Conservation (phyloP, 2,888 invertebrate species). For the Platycnemis pennipes region DNA sequence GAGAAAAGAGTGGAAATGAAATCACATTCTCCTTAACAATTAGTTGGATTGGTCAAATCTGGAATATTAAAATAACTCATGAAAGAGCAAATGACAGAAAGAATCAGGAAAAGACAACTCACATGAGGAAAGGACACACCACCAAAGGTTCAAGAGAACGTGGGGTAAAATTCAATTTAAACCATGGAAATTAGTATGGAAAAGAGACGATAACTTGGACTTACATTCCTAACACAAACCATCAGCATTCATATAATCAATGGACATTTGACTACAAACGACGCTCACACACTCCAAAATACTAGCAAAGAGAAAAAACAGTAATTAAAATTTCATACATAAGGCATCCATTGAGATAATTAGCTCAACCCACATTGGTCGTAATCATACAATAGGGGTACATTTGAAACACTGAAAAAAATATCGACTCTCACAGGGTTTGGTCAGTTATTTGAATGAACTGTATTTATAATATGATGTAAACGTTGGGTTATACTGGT, state of each 20-base stretch:
- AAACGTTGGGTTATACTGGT: too few species aligned
- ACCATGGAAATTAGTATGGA: not conserved
- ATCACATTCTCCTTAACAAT: not conserved
- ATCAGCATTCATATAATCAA: not conserved
- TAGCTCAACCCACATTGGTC: not conserved
- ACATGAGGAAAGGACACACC: not conserved
- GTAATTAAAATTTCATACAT: not conserved
- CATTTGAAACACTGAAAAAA: not conserved
- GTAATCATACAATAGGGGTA: not conserved
- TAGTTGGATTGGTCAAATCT: not conserved
- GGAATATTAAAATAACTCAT: not conserved
- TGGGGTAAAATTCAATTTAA: not conserved
- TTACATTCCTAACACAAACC: conserved; percentile 10
- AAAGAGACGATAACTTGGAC: not conserved
- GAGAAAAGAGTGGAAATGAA: too few species aligned
- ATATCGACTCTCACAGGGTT: not conserved
- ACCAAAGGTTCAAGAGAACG: not conserved
- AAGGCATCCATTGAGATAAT: not conserved
- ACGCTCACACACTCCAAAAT: conserved; percentile 6
- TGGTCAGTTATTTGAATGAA: not conserved
- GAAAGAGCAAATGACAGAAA: not conserved
- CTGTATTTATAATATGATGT: too few species aligned
- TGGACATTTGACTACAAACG: not conserved
- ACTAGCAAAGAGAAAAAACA: conserved; percentile 16
- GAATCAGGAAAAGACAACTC: not conserved